phyloP scores from a whole-genome alignment of 2,797 vertebrate species.

The Dendrocincla fuliginosa region DNA sequence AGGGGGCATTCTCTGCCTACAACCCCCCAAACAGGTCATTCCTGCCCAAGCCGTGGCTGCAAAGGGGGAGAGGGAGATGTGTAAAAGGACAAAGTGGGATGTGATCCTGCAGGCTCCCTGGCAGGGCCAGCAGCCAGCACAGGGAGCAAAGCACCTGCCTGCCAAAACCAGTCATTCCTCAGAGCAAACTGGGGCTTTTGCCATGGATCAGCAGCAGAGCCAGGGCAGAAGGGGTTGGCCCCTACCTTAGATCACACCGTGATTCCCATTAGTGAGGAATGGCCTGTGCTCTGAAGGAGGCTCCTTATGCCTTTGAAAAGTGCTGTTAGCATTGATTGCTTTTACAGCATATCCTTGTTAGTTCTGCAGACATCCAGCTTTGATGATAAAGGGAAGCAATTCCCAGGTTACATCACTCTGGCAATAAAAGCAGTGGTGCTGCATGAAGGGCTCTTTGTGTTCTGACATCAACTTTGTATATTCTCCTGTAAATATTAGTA shows the following conservation, averaged over 20 bases:
- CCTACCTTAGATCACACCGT: background rate
- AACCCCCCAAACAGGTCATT: background rate
- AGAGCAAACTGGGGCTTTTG: background rate
- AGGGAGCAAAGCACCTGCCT: background rate
- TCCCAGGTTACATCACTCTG: background rate
- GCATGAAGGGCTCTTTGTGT: background rate
- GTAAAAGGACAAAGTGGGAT: background rate
- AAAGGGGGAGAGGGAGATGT: background rate
- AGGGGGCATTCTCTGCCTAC: background rate
- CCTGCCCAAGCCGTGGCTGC: background rate
- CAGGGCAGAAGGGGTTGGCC: background rate
- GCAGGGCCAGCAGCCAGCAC: background rate
- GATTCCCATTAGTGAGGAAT: background rate
- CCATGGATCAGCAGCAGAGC: background rate
- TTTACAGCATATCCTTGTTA: background rate
- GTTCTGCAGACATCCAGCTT: background rate
- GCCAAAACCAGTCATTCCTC: background rate
- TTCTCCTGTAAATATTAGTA: background rate
- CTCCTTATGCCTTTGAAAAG: background rate
- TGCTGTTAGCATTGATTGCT: background rate
- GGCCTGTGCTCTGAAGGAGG: background rate
- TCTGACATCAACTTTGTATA: background rate
- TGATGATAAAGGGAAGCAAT: background rate
- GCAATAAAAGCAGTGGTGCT: background rate
- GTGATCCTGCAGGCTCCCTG: background rate